A percentile compares a stretch with the other conserved stretches of the same genome.
Conservation (phyloP, 2,113 vertebrate genomes). For the Menura novaehollandiae region DNA sequence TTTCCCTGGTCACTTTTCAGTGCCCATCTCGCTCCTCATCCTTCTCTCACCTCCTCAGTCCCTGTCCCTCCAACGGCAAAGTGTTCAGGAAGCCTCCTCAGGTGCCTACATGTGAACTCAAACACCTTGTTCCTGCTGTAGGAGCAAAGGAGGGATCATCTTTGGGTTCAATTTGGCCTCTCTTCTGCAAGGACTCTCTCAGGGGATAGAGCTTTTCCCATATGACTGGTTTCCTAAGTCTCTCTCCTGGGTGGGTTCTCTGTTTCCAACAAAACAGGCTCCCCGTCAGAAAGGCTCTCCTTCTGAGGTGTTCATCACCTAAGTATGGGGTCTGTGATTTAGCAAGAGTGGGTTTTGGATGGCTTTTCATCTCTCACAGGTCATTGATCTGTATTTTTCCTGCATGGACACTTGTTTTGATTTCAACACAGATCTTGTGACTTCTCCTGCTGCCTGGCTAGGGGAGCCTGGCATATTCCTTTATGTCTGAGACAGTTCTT, state of each 20-base stretch:
- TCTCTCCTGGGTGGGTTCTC: not conserved
- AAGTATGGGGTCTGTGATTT: not conserved
- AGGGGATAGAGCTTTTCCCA: not conserved
- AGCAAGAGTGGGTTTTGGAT: not conserved
- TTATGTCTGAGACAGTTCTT: not conserved
- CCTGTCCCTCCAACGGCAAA: not conserved
- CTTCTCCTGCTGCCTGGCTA: not conserved
- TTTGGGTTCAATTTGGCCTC: not conserved
- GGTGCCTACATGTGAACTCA: not conserved
- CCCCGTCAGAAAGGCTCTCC: not conserved
- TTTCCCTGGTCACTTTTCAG: not conserved
- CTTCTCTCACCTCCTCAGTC: not conserved
- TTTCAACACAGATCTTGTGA: not conserved
- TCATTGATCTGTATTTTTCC: not conserved
- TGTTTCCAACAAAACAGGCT: not conserved
- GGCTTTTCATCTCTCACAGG: not conserved
- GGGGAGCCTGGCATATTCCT: not conserved
- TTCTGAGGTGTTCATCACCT: not conserved
- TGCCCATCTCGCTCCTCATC: accelerated
- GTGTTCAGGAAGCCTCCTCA: not conserved
- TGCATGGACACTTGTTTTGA: not conserved
- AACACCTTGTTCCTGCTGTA: not conserved
- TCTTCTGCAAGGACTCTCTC: not conserved
- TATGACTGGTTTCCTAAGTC: not conserved
- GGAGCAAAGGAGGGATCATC: not conserved